Evolutionary conservation across 92 coral and sea anemone species (phyloP).

Genomic region (Actinostola sp.): DNA sequence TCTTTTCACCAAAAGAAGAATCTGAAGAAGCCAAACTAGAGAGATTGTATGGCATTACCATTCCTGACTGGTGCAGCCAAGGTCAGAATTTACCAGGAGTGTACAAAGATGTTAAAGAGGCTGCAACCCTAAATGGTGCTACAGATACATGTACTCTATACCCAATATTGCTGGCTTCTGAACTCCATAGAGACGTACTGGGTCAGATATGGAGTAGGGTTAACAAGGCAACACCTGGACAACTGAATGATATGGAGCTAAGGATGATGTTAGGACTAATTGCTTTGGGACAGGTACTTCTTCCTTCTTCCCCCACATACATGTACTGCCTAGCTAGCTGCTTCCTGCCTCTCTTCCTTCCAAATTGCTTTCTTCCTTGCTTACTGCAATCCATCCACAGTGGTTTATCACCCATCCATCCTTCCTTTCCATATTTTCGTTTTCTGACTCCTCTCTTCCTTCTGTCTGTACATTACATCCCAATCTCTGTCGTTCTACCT

Average conservation of each 20-base stretch:
- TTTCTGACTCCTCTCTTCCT: no score
- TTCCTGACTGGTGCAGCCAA: constrained; percentile 84
- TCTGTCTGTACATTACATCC: no score
- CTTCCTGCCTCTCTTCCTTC: no score
- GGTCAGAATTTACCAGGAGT: constrained; percentile 81
- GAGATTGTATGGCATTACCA: constrained; percentile 69
- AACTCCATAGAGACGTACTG: constrained; percentile 84
- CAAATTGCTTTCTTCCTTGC: no score
- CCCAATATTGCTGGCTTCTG: constrained; percentile 83
- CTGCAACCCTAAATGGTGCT: constrained; percentile 51
- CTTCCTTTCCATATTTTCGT: no score
- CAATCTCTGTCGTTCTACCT: no score
- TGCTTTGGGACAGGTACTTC: constrained; percentile 89
- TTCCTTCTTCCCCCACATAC: no score
- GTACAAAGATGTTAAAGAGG: constrained; percentile 77
- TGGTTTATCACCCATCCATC: no score
- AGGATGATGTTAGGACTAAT: constrained; percentile 87
- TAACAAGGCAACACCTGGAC: constrained; percentile 83
- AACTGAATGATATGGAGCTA: constrained; percentile 81
- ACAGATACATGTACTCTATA: constrained; percentile 80
- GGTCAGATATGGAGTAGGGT: constrained; percentile 86
- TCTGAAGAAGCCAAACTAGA: constrained; percentile 61
- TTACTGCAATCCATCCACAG: no score
- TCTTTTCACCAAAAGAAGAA: constrained; percentile 21
- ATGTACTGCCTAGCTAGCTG: no score